Conservation (phyloP, 2,797 vertebrate genomes). For the Ptychadena robeensis region DNA sequence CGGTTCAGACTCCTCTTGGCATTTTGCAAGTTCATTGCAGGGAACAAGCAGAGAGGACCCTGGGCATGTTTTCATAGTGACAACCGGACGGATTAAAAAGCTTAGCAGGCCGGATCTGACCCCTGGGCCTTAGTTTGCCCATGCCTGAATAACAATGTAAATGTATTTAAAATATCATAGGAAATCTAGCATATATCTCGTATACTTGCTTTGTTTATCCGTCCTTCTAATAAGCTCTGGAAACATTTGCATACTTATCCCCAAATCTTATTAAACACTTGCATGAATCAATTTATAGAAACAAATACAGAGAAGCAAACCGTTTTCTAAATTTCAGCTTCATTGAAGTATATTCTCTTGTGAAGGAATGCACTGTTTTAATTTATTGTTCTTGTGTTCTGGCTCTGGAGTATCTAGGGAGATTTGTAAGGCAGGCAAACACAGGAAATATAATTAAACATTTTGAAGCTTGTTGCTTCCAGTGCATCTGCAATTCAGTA, state of each 20-base stretch:
- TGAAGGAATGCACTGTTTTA: neutral
- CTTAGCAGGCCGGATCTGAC: too few species aligned
- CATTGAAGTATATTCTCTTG: slow-evolving; percentile 2
- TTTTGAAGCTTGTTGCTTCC: slow-evolving; percentile 9
- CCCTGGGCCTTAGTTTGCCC: too few species aligned
- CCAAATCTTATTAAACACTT: neutral
- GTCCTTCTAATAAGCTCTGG: neutral
- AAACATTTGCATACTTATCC: neutral
- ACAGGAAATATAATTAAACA: slow-evolving; percentile 25
- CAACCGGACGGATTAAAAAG: too few species aligned
- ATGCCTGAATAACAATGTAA: too few species aligned
- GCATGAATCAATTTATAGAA: neutral
- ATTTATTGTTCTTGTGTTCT: slow-evolving; percentile 12
- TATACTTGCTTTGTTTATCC: neutral
- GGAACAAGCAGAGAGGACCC: too few species aligned
- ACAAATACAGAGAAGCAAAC: neutral
- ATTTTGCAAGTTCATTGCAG: too few species aligned
- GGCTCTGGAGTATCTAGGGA: neutral
- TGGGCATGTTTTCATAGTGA: too few species aligned
- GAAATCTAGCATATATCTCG: neutral
- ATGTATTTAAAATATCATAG: too few species aligned
- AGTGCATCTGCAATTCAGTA: neutral
- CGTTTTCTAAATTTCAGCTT: neutral
- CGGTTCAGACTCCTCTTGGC: too few species aligned
- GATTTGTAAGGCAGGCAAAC: slow-evolving; percentile 1